Conservation (phyloP, 2,113 vertebrate species). For the Chamaea fasciata region DNA sequence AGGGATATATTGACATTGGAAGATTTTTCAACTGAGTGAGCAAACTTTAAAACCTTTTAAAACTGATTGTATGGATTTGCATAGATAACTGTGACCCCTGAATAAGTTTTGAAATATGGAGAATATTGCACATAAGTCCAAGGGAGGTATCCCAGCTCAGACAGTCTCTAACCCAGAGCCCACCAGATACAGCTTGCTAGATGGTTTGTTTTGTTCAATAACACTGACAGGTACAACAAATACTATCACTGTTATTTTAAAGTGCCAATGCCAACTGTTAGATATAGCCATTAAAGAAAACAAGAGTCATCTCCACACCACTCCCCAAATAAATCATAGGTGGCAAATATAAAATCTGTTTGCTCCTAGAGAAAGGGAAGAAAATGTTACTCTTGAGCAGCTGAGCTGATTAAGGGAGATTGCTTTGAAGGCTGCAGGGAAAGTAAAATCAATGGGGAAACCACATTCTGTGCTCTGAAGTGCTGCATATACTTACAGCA, state of each 20-base stretch:
- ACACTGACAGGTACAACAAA: background rate
- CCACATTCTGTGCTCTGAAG: slow-evolving; percentile 2
- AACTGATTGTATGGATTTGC: background rate
- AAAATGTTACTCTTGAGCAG: background rate
- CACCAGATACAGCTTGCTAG: background rate
- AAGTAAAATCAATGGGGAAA: background rate
- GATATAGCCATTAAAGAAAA: background rate
- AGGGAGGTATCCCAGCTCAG: background rate
- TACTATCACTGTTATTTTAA: background rate
- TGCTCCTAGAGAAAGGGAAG: background rate
- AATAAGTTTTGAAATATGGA: background rate
- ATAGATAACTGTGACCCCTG: background rate
- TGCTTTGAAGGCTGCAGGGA: background rate
- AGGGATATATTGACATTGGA: background rate
- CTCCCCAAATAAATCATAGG: background rate
- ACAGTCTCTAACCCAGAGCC: background rate
- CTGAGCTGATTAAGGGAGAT: background rate
- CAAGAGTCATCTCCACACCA: background rate
- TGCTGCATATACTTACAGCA: background rate
- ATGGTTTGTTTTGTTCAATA: background rate
- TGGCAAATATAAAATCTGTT: background rate
- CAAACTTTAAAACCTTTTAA: background rate
- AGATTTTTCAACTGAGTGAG: background rate
- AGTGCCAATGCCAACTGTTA: background rate
- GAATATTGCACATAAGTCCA: background rate